These are phyloP conservation scores for Hypena proboscidalis DNA, from an alignment of 2,888 invertebrate genomes.

Conservation along the genomic window DNA sequence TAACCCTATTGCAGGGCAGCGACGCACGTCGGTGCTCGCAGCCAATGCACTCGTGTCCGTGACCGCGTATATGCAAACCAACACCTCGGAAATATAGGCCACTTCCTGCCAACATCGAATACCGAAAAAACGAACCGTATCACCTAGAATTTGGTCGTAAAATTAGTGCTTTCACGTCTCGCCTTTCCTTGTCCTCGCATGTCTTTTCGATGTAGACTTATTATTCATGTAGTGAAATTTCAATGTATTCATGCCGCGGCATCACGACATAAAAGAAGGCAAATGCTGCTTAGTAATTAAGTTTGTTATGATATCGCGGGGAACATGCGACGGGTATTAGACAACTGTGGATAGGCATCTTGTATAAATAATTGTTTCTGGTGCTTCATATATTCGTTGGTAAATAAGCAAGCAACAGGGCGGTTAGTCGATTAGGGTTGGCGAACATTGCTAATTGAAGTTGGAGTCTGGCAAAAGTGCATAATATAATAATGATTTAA, in stretches of 20 bases:
- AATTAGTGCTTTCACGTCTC: slow-evolving; percentile 40
- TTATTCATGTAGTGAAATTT: slow-evolving; percentile 28
- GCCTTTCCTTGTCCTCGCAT: slow-evolving; percentile 26
- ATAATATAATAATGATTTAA: too few species aligned
- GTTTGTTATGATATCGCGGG: too few species aligned
- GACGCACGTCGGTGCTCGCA: slow-evolving; percentile 36
- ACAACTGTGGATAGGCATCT: too few species aligned
- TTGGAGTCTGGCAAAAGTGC: too few species aligned
- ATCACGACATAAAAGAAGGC: slow-evolving; percentile 1
- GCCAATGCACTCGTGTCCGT: slow-evolving; percentile 48
- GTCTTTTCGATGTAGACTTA: slow-evolving; percentile 23
- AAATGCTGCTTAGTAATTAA: too few species aligned
- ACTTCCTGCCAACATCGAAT: slow-evolving; percentile 66
- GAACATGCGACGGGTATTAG: too few species aligned
- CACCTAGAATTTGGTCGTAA: slow-evolving; percentile 43
- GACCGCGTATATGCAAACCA: slow-evolving; percentile 66
- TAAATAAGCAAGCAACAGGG: too few species aligned
- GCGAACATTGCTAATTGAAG: too few species aligned
- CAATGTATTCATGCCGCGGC: slow-evolving; percentile 19
- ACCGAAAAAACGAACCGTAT: slow-evolving; percentile 55
- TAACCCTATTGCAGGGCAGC: too few species aligned
- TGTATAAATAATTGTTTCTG: too few species aligned
- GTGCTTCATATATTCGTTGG: too few species aligned
- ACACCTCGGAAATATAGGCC: slow-evolving; percentile 64
- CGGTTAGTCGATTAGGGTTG: too few species aligned